phyloP scores from a whole-genome alignment of 2,888 invertebrate genomes.

The Dynastes tityus region DNA sequence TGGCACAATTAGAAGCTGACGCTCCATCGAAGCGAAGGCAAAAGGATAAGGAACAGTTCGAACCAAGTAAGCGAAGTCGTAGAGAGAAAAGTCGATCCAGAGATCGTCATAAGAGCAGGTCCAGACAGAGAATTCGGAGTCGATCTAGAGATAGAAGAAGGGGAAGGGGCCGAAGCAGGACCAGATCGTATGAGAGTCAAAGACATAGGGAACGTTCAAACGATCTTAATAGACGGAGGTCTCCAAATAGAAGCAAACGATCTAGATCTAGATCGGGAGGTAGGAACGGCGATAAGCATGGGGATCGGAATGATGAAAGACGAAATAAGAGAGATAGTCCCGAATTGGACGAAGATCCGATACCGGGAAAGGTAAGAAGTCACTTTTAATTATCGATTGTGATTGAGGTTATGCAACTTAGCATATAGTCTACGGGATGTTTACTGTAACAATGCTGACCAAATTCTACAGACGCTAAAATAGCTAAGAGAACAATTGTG shows the following conservation, averaged over 20 bases:
- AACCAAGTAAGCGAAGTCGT: slow-evolving; percentile 49
- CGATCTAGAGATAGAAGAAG: slow-evolving; percentile 47
- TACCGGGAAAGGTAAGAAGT: slow-evolving; percentile 78
- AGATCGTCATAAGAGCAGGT: slow-evolving; percentile 65
- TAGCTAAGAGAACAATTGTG: too few relatives aligned
- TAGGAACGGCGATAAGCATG: slow-evolving; percentile 56
- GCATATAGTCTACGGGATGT: too few relatives aligned
- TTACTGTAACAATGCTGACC: too few relatives aligned
- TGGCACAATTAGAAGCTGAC: slow-evolving; percentile 89
- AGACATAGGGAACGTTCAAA: slow-evolving; percentile 35
- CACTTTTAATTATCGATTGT: neutral
- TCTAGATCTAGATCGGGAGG: slow-evolving; percentile 53
- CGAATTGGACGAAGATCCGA: slow-evolving; percentile 82
- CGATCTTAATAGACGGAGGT: slow-evolving; percentile 35
- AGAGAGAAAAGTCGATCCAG: slow-evolving; percentile 66
- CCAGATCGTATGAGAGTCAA: slow-evolving; percentile 52
- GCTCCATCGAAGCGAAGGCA: slow-evolving; percentile 76
- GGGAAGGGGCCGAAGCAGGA: slow-evolving; percentile 54
- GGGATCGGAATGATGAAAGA: slow-evolving; percentile 54
- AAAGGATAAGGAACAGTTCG: slow-evolving; percentile 54
- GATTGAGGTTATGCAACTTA: too few relatives aligned
- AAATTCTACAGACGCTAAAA: too few relatives aligned
- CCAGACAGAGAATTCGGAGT: slow-evolving; percentile 61
- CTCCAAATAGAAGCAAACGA: slow-evolving; percentile 28
- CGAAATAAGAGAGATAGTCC: slow-evolving; percentile 67